Base-by-base conservation (phyloP, 1,140 invertebrate genomes). In the Drosophila miranda region DNA sequence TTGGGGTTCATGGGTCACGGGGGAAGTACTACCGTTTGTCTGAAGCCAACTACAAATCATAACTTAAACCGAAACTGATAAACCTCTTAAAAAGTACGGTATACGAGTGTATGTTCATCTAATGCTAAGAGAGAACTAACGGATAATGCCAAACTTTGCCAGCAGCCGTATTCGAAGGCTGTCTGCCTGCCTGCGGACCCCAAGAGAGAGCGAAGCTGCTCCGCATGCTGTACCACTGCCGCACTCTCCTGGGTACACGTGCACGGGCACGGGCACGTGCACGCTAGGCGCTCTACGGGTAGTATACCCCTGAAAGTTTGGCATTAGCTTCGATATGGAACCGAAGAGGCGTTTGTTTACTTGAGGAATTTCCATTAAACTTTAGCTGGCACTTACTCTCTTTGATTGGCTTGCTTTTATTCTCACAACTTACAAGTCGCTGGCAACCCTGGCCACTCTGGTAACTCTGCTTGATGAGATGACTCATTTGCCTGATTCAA, bases 21-120 rank as follows among this genome's bases (percentile, higher is more conserved):
- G n/a, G 28, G 23, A n/a, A 13, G 4, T 42, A 50, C 62, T 64
- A 64, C 59, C 13, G 23, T 49, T 67, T 56, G 8, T 49, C 62
- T 49, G 51, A 68, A 69, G 66, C 66, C 66, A 68, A 70, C 67
- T 70, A 70, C 67, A 70, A 70, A 70, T 70, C 8, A 70, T 42
- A 70, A 41, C 34, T 68, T 30, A 70, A 70, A 69, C 63, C 44
- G 45, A 68, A 69, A 54, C 44, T 28, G 13, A 70, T 58, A 44
- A 70, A 52, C 67, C 67, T 68, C 34, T 55, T 56, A 56, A 5
- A 5, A 13, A 13, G 11, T 3, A 7, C 0, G 28, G 1, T 11
- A 11, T 13, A 38, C 11, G 34, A 38, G 34, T 38, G 46, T 14
- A 69, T 69, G 51, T 68, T 68, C 62, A 68, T 42, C 66, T 69